A percentile compares a stretch with the other conserved stretches of the same genome.
Conservation (phyloP, 2,797 vertebrate species). For the Channallabes apus region DNA sequence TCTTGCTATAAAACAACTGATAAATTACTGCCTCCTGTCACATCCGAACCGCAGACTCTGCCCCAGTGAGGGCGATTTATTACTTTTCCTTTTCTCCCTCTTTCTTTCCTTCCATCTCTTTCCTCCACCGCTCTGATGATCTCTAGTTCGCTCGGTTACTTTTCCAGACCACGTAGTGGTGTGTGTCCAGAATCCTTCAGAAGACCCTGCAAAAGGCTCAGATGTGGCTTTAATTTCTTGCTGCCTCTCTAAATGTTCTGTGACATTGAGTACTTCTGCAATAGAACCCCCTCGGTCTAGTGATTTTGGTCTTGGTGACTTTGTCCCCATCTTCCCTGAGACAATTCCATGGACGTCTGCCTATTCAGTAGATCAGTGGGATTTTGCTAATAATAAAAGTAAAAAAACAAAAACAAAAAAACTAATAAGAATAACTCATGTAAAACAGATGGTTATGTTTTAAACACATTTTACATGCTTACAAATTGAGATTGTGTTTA, state of each 20-base stretch:
- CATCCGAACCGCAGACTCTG: conserved; percentile 51
- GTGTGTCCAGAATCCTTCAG: conserved; percentile 44
- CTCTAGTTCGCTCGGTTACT: conserved; percentile 47
- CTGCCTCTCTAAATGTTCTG: conserved; percentile 52
- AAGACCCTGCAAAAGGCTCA: conserved; percentile 51
- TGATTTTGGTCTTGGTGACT: conserved; percentile 41
- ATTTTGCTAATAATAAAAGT: background rate
- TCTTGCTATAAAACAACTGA: conserved; percentile 56
- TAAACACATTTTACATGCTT: background rate
- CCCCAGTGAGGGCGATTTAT: conserved; percentile 53
- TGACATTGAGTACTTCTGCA: conserved; percentile 45
- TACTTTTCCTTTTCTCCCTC: conserved; percentile 45
- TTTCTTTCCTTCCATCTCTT: conserved; percentile 33
- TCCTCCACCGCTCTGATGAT: conserved; percentile 45
- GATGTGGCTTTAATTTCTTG: conserved; percentile 57
- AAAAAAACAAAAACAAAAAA: background rate
- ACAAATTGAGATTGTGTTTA: background rate
- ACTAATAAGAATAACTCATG: background rate
- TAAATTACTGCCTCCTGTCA: conserved; percentile 54
- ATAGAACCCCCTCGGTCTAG: conserved; percentile 40
- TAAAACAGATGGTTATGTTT: background rate
- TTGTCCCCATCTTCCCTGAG: conserved; percentile 14
- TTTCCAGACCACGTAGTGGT: conserved; percentile 52
- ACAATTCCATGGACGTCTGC: background rate
- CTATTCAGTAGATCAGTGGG: background rate